These are phyloP conservation scores for Neodon shergylaensis DNA, from an alignment of 2,113 vertebrate species.

Conservation along the genomic window DNA sequence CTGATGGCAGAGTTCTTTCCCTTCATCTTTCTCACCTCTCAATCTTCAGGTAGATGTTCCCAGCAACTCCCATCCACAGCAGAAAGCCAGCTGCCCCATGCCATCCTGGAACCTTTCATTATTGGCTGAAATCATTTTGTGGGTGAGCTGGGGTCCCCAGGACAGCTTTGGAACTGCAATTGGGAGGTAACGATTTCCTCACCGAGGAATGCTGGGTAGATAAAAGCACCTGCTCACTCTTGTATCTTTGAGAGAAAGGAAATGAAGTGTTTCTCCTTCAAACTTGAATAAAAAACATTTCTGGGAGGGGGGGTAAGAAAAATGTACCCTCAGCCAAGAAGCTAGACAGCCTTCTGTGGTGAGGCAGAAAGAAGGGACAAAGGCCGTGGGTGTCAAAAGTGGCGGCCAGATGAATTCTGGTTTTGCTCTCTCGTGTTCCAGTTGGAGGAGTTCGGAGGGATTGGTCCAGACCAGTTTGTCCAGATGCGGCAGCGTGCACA, in stretches of 20 bases:
- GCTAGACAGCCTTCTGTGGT: not conserved
- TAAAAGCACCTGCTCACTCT: not conserved
- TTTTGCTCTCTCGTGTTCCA: not conserved
- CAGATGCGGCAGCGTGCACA: not conserved
- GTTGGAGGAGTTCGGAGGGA: slow-evolving; percentile 40
- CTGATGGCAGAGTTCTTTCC: not conserved
- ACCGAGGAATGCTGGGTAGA: not conserved
- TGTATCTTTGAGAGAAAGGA: not conserved
- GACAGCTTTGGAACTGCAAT: not conserved
- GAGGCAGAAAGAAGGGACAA: slow-evolving; percentile 33
- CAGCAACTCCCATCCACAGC: not conserved
- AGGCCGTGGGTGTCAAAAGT: slow-evolving; percentile 38
- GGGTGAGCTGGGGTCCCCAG: not conserved
- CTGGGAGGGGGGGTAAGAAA: not conserved
- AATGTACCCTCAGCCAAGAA: slow-evolving; percentile 29
- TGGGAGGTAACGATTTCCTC: not conserved
- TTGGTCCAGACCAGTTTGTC: slow-evolving; percentile 54
- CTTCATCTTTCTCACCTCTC: not conserved
- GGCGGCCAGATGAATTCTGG: not conserved
- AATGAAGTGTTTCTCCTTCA: slow-evolving; percentile 9
- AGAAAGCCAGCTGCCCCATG: not conserved
- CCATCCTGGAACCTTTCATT: not conserved
- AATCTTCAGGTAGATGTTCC: not conserved
- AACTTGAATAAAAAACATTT: slow-evolving; percentile 48
- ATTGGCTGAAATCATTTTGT: not conserved